Conservation (phyloP, 1,140 invertebrate species). For the Hyles euphorbiae region DNA sequence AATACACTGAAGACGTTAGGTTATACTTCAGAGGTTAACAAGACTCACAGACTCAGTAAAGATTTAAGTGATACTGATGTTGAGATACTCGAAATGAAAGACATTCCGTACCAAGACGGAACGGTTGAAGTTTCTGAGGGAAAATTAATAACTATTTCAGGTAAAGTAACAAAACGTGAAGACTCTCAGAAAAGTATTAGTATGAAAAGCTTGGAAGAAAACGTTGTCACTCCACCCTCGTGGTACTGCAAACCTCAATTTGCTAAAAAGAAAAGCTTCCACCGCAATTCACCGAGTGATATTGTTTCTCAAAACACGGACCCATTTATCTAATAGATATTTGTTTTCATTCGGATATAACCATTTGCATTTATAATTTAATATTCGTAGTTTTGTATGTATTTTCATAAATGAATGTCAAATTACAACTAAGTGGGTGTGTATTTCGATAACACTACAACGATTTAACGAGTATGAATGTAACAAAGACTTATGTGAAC, state of each 20-base stretch:
- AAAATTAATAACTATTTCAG: slow-evolving; percentile 50
- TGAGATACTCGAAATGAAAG: slow-evolving; percentile 70
- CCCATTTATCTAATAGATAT: slow-evolving; percentile 13
- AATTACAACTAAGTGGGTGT: too few relatives aligned
- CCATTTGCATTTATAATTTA: not conserved
- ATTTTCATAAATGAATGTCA: too few relatives aligned
- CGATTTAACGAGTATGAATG: too few relatives aligned
- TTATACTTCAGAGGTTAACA: slow-evolving; percentile 38
- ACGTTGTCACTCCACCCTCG: slow-evolving; percentile 61
- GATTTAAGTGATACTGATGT: slow-evolving; percentile 67
- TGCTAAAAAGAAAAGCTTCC: slow-evolving; percentile 59
- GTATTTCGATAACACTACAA: too few relatives aligned
- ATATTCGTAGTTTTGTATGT: slow-evolving; percentile 3
- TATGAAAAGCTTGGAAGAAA: slow-evolving; percentile 62
- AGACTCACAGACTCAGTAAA: slow-evolving; percentile 49
- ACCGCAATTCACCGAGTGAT: slow-evolving; percentile 39
- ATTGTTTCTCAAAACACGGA: slow-evolving; percentile 28
- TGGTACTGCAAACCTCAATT: slow-evolving; percentile 71
- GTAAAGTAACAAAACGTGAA: slow-evolving; percentile 45
- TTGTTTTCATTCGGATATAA: not conserved
- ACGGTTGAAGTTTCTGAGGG: slow-evolving; percentile 16
- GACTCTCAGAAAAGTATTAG: slow-evolving; percentile 54
- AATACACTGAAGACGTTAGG: slow-evolving; percentile 56
- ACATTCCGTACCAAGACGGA: slow-evolving; percentile 54
- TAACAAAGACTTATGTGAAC: too few relatives aligned